Base-by-base conservation (phyloP, 1,140 invertebrate genomes). In the Acromyrmex echinatior region DNA sequence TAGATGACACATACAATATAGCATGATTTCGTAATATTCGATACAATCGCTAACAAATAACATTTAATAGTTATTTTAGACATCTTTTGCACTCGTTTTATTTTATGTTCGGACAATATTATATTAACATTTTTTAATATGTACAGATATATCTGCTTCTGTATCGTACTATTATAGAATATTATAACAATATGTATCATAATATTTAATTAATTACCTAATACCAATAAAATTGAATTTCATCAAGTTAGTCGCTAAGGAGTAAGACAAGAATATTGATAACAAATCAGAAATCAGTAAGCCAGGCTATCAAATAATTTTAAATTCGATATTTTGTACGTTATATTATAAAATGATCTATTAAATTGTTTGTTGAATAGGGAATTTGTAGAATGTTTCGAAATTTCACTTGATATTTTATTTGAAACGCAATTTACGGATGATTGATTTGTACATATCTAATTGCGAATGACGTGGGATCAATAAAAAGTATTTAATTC, bases 1-100 rank as follows among this genome's bases (percentile, higher is more conserved):
- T 87, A 88, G 73, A 89, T n/a, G 68, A 91, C 88, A 91, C 89
- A 82, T 91, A 91, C 2, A 51, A 93, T 91, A 88, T 91, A 90
- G 76, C 86, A 92, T 78, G 78, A 87, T 74, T 91, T 88, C 60
- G 63, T 86, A 87, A 90, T 90, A 90, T 86, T 92, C 66, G 82
- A 93, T 82, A 87, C 84, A 88, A 70, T 88, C 77, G 31, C 92
- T 93, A 94, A 91, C 86, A 91, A 89, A 91, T 87, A 93, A 93
- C 92, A 93, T 93, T 93, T 88, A 90, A 88, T 91, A 92, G 87
- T 84, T 79, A 51, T 81, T 91, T 91, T 87, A 45, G 70, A 60
- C 87, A 81, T 85, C 66, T 60, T 56, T 49, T 90, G 18, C 35
- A 14, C 21, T 77, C 66, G 1, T 71, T 31, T 87, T 73, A 79